Evolutionary conservation across 2,797 vertebrate genomes (phyloP).

Genomic region (Manis pentadactyla): DNA sequence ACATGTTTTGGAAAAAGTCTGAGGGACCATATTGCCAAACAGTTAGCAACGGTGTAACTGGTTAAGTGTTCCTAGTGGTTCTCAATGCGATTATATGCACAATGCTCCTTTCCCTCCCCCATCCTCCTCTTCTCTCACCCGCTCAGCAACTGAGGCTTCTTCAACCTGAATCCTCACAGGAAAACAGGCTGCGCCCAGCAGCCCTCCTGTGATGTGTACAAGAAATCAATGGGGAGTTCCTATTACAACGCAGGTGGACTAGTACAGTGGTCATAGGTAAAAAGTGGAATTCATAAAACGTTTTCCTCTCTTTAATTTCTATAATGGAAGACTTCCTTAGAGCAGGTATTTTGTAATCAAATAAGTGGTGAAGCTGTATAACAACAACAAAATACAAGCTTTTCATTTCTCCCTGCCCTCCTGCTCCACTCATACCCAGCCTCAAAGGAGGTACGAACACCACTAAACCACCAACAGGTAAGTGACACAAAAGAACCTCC

Average conservation of each 20-base stretch:
- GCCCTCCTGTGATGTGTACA: too few species aligned
- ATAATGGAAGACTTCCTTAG: background rate
- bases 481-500: background rate
- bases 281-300: background rate
- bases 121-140: background rate
- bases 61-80: background rate
- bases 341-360: background rate
- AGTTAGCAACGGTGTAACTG: background rate
- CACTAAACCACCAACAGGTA: background rate
- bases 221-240: background rate
- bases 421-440: background rate
- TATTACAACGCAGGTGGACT: background rate
- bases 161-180: background rate
- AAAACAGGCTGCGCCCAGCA: background rate
- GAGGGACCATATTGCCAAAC: background rate
- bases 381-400: background rate
- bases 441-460: background rate
- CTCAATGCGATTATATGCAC: background rate
- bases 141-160: background rate
- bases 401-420: background rate
- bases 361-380: background rate
- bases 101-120: too few species aligned
- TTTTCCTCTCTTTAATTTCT: background rate
- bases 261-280: background rate
- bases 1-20: conserved; percentile 22